Evolutionary conservation across 2,888 invertebrate genomes (phyloP).

Genomic region (Dexiosoma caninum): DNA sequence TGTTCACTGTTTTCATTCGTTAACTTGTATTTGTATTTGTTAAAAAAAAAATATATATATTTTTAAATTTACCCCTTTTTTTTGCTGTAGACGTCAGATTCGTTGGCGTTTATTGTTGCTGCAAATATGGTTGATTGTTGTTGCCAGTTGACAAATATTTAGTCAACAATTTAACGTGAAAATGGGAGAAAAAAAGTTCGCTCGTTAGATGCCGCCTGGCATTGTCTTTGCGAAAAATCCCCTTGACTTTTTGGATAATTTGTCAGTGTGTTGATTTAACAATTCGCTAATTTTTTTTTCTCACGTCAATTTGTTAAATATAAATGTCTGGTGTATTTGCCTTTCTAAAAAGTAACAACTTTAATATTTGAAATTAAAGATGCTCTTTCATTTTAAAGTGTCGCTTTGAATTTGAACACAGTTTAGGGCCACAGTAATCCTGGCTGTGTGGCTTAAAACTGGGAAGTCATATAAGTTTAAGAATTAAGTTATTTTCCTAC

Average conservation of each 20-base stretch:
- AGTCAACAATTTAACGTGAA: conserved; percentile 63
- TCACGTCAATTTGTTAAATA: neutral
- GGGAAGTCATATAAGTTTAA: no score
- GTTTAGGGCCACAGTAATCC: no score
- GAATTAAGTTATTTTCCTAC: no score
- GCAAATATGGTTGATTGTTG: conserved; percentile 49
- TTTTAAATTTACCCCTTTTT: conserved; percentile 30
- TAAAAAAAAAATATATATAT: neutral
- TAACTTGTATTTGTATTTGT: conserved; percentile 43
- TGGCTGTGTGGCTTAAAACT: no score
- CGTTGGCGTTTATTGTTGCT: conserved; percentile 27
- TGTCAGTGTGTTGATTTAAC: conserved; percentile 33
- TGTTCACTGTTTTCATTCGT: conserved; percentile 35
- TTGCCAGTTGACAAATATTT: conserved; percentile 67
- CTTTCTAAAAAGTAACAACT: neutral
- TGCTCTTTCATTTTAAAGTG: no score
- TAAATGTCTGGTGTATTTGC: neutral
- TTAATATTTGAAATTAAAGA: neutral
- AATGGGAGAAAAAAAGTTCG: neutral
- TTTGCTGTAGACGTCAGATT: neutral
- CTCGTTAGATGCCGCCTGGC: conserved; percentile 58
- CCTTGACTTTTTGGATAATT: conserved; percentile 37
- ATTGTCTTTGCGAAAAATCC: neutral
- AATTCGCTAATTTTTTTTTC: conserved; percentile 11
- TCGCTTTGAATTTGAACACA: no score